A percentile compares a stretch with the other conserved stretches of the same genome.
Conservation (phyloP, 2,113 vertebrate genomes). For the Aramus guarauna region DNA sequence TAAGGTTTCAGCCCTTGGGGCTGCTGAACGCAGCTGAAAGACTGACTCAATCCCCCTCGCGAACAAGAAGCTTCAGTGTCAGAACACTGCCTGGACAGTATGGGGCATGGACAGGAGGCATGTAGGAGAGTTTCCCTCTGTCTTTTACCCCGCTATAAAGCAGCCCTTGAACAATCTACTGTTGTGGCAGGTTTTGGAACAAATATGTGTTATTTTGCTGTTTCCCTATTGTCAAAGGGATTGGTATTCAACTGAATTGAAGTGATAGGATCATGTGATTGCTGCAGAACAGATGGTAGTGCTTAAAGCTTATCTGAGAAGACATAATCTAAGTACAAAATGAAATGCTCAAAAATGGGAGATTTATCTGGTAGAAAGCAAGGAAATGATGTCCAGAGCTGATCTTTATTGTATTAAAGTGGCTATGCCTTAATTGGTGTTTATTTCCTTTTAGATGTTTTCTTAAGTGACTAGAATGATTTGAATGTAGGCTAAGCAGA, state of each 20-base stretch:
- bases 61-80: not conserved
- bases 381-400: conserved; percentile 1
- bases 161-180: not conserved
- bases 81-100: not conserved
- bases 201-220: not conserved
- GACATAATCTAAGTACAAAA: conserved; percentile 57
- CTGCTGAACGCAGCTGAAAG: conserved; percentile 34
- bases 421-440: conserved; percentile 50
- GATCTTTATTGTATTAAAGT: conserved; percentile 39
- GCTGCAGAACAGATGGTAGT: conserved; percentile 58
- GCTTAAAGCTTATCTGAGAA: conserved; percentile 58
- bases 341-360: conserved; percentile 50
- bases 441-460: conserved; percentile 47
- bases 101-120: not conserved
- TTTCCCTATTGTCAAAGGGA: conserved; percentile 9
- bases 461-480: conserved; percentile 10
- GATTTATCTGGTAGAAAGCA: conserved; percentile 41
- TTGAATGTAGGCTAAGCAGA: conserved; percentile 19
- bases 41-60: conserved; percentile 13
- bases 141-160: not conserved
- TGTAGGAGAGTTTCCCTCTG: not conserved
- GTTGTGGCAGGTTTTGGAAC: not conserved
- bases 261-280: conserved; percentile 48
- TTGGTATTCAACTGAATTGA: conserved; percentile 9
- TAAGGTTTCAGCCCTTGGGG: conserved; percentile 19